Evolutionary conservation across 92 coral and sea anemone genomes (phyloP), one percentile per base, ranked within the genome.

Genomic region (Pocillopora grandis): DNA sequence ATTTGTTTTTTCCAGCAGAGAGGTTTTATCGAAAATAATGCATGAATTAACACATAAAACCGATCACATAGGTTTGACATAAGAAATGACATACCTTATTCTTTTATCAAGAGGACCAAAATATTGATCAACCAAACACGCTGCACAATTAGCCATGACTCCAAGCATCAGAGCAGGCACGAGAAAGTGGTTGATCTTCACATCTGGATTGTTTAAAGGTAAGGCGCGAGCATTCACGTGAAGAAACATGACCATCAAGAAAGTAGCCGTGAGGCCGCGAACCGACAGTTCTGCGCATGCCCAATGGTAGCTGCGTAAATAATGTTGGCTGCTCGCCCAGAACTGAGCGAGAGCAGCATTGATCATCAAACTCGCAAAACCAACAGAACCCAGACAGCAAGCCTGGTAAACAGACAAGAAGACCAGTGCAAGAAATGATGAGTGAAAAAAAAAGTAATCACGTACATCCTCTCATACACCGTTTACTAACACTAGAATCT

Each of bases 111-210:
- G 70, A 59, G 90, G 67, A 77, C 95, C 91, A 72, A 84, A 23
- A 86, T 89, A 74, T 71, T 90, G 87, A 85, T 94, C 87, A 66
- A 82, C 81, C 66, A 91, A 85, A 42, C 84, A 69, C 31, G 92
- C 90, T 8, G 89, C 79, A 35, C 87, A 90, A 49, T 76, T 88
- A 14, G 94, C 84, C 66, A 88, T 52, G 15, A 85, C 81, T 48
- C 90, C 88, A 21, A 91, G 64, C 92, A 88, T 88, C 52, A 91
- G 52, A 1, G 81, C 87, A 6, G 94, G 94, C 14, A 91, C 87
- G 5, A 91, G 85, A n/a, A 91, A 61, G 35, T 88, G 82, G 66
- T 91, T 91, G 59, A 83, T 79, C 72, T 80, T 76, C 35, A 90
- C 85, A 12, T 67, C 71, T 36, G 87, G 90, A 74, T 90, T 90